phyloP scores from a whole-genome alignment of 2,888 invertebrate species.

The Phragmatobia fuliginosa region DNA sequence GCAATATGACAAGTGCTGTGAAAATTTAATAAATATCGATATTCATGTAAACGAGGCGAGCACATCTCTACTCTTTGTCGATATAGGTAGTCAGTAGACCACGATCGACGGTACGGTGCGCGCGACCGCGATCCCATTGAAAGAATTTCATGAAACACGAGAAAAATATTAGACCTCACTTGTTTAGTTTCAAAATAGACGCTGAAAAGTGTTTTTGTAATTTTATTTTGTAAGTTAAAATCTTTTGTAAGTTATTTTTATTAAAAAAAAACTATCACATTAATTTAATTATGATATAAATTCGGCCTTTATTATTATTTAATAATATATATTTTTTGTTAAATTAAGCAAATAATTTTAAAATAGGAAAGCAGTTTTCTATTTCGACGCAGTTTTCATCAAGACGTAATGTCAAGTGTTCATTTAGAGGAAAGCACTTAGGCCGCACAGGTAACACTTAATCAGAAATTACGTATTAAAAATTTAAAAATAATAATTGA shows the following conservation, averaged over 20 bases:
- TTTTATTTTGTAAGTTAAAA: conserved; percentile 43
- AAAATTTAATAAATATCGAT: conserved; percentile 56
- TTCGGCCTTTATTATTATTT: neutral
- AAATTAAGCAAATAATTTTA: neutral
- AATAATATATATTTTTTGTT: neutral
- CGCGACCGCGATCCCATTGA: conserved; percentile 56
- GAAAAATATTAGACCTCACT: conserved; percentile 18
- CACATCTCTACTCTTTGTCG: conserved; percentile 65
- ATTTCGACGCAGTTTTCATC: conserved; percentile 12
- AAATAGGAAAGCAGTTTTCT: neutral
- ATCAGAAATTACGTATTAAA: neutral
- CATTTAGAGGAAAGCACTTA: neutral
- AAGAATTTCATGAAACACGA: conserved; percentile 40
- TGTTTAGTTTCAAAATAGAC: conserved; percentile 24
- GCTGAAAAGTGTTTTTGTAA: conserved; percentile 28
- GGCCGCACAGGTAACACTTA: conserved; percentile 9
- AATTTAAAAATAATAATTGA: neutral
- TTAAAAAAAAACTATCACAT: conserved; percentile 20
- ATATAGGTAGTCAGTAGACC: conserved; percentile 72
- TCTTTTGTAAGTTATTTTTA: conserved; percentile 17
- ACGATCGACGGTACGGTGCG: conserved; percentile 69
- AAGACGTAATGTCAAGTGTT: neutral
- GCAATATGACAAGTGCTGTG: neutral
- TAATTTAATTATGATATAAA: conserved; percentile 42
- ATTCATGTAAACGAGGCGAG: conserved; percentile 40